Percentiles rank a stretch among this genome's conserved stretches.
phyloP scores from a whole-genome alignment of 2,888 invertebrate genomes.

The Pimpla rufipes region DNA sequence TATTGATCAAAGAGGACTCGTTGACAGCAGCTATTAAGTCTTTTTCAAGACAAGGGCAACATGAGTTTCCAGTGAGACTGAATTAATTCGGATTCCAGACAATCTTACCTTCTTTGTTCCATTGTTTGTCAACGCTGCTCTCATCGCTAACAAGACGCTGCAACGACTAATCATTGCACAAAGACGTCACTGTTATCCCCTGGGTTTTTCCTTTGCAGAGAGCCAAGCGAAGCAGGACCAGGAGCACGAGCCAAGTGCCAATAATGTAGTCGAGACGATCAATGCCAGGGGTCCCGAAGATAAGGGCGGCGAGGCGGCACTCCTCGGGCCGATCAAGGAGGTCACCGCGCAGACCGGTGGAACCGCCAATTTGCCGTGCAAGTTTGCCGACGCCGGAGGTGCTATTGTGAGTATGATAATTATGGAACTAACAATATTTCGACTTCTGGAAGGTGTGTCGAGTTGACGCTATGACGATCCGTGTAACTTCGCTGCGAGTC shows the following conservation, averaged over 20 bases:
- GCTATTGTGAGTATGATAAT: conserved; percentile 84
- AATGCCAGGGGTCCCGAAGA: conserved; percentile 73
- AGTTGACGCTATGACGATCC: no score
- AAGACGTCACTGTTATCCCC: conserved; percentile 10
- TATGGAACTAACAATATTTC: conserved; percentile 1
- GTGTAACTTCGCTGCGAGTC: no score
- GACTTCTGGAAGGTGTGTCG: neutral
- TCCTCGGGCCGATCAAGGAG: conserved; percentile 81
- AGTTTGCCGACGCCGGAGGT: conserved; percentile 84
- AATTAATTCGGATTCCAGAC: neutral
- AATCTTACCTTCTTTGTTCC: neutral
- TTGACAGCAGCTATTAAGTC: no score
- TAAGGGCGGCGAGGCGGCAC: conserved; percentile 69
- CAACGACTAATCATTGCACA: conserved; percentile 2
- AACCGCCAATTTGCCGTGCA: conserved; percentile 86
- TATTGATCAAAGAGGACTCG: no score
- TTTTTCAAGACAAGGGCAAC: neutral
- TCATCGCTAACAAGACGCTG: neutral
- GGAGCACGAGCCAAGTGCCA: conserved; percentile 77
- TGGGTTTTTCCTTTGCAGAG: conserved; percentile 72
- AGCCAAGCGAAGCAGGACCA: conserved; percentile 78
- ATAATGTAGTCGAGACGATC: conserved; percentile 74
- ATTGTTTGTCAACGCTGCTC: neutral
- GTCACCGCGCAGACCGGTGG: conserved; percentile 86
- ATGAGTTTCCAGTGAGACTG: neutral